phyloP scores from a whole-genome alignment of 2,797 vertebrate genomes.

The Chaetophractus vellerosus region DNA sequence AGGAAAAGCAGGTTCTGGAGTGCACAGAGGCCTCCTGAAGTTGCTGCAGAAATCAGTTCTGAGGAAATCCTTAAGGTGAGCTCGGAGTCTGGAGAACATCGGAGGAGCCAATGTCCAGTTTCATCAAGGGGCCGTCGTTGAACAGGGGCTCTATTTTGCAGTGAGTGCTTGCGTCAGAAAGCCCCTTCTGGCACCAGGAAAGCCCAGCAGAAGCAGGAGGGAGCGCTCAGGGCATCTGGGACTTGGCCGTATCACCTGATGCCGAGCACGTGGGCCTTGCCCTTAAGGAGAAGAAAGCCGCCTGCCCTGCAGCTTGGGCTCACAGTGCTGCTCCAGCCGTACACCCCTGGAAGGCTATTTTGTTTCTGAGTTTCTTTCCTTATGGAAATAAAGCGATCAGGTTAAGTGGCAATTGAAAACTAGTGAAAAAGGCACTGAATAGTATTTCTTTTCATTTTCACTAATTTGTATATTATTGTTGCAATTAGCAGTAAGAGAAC shows the following conservation, averaged over 20 bases:
- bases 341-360: constrained; percentile 52
- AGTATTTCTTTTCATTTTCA: constrained; percentile 56
- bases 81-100: not conserved
- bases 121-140: not conserved
- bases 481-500: constrained; percentile 15
- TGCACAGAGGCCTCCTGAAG: not conserved
- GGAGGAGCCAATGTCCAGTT: not conserved
- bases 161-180: not conserved
- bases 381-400: constrained; percentile 79
- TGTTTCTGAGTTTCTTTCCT: constrained; percentile 80
- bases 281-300: not conserved
- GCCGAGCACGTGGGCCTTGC: no score
- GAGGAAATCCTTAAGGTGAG: not conserved
- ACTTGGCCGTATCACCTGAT: accelerated
- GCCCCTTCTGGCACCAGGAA: not conserved
- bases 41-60: not conserved
- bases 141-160: not conserved
- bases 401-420: constrained; percentile 75
- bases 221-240: not conserved
- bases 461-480: constrained; percentile 34
- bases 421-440: constrained; percentile 65
- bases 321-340: not conserved
- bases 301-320: not conserved
- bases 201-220: not conserved
- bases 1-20: not conserved